Evolutionary conservation across 1,140 invertebrate species (phyloP).

Genomic region (Agrypnia vestita): DNA sequence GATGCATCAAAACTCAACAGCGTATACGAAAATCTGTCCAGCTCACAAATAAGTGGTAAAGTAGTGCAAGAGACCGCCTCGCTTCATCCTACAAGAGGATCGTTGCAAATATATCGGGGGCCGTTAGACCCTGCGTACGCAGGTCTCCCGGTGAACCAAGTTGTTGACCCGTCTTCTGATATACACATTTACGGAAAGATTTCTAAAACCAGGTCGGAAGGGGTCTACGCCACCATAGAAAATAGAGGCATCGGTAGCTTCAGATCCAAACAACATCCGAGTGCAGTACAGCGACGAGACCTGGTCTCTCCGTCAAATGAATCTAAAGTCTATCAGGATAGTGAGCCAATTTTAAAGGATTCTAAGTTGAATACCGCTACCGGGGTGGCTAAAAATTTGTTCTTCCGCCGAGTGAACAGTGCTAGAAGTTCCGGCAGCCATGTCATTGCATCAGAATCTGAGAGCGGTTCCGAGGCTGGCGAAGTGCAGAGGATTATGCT

Average conservation of each 20-base stretch:
- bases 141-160: neutral
- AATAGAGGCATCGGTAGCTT: slow-evolving; percentile 6
- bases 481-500: slow-evolving; percentile 78
- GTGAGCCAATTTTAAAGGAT: neutral
- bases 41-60: slow-evolving; percentile 1
- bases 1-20: slow-evolving; percentile 26
- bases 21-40: slow-evolving; percentile 40
- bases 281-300: neutral
- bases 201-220: slow-evolving; percentile 17
- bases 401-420: slow-evolving; percentile 39
- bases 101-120: neutral
- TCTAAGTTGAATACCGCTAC: slow-evolving; percentile 4
- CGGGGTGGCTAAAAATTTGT: slow-evolving; percentile 15
- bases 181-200: slow-evolving; percentile 41
- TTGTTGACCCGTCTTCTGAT: neutral
- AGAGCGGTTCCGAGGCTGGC: slow-evolving; percentile 78
- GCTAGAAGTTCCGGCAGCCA: slow-evolving; percentile 62
- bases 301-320: neutral
- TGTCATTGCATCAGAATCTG: slow-evolving; percentile 70
- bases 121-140: neutral
- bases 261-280: neutral
- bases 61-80: neutral
- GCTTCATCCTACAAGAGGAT: neutral
- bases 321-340: neutral
- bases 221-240: slow-evolving; percentile 24